phyloP scores from a whole-genome alignment of 2,113 vertebrate species.

The Dryoscopus gambensis region DNA sequence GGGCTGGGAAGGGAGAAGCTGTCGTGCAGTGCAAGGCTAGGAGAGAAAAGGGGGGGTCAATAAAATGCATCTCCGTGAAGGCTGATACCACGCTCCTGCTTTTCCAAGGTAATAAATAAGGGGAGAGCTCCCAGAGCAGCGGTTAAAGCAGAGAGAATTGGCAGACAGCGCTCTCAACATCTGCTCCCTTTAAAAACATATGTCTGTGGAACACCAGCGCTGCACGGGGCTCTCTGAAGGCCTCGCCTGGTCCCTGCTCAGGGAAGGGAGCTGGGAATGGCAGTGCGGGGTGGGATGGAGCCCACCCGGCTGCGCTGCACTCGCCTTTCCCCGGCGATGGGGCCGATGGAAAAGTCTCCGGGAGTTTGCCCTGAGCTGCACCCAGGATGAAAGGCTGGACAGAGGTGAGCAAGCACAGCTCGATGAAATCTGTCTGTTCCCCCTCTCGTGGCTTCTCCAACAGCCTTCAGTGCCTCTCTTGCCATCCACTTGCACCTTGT shows the following conservation, averaged over 20 bases:
- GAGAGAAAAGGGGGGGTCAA: background rate
- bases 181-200: slow-evolving; percentile 41
- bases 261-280: background rate
- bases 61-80: background rate
- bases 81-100: background rate
- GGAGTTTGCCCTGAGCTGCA: background rate
- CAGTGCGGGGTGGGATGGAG: background rate
- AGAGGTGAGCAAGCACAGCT: background rate
- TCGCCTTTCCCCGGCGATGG: background rate
- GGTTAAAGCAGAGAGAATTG: slow-evolving; percentile 28
- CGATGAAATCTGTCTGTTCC: background rate
- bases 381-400: background rate
- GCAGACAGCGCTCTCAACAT: background rate
- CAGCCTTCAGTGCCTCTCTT: background rate
- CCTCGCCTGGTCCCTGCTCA: background rate
- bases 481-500: background rate
- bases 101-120: background rate
- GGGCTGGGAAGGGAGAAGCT: background rate
- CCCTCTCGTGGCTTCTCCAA: background rate
- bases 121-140: slow-evolving; percentile 4
- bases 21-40: rapidly evolving
- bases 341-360: background rate
- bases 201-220: background rate
- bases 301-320: background rate
- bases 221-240: background rate